Conservation (phyloP, 1,140 invertebrate species). For the Zophobas morio region DNA sequence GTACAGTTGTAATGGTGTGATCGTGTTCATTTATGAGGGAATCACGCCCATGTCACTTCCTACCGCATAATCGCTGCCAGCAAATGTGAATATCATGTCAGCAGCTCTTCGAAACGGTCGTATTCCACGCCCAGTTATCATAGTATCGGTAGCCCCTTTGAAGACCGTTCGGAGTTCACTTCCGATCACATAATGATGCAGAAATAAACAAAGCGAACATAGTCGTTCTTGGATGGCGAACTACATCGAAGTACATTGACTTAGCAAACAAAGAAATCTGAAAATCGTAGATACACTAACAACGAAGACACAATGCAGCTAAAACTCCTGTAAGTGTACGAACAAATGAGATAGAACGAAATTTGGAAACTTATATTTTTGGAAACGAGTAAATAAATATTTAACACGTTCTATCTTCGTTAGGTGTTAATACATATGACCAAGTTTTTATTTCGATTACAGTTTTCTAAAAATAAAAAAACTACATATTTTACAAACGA, state of each 20-base stretch:
- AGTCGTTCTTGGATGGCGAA: background rate
- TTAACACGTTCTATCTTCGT: too few species aligned
- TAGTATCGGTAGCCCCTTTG: background rate
- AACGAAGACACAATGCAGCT: too few species aligned
- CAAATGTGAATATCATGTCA: slow-evolving; percentile 54
- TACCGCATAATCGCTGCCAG: slow-evolving; percentile 51
- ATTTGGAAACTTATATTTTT: too few species aligned
- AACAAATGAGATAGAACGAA: too few species aligned
- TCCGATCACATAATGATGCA: background rate
- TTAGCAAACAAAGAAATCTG: too few species aligned
- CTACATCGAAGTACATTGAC: background rate
- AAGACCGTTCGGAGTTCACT: background rate
- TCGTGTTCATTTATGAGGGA: slow-evolving; percentile 38
- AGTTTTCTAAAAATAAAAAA: too few species aligned
- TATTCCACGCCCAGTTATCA: slow-evolving; percentile 36
- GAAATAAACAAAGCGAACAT: background rate
- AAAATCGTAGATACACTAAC: too few species aligned
- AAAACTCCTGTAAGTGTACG: too few species aligned
- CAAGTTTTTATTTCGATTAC: too few species aligned
- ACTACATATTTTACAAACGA: too few species aligned
- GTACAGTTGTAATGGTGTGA: slow-evolving; percentile 29
- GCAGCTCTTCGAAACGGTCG: slow-evolving; percentile 33
- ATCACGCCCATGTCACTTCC: slow-evolving; percentile 49
- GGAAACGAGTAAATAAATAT: too few species aligned
- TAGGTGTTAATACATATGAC: too few species aligned